Conservation (phyloP, 2,888 invertebrate species). For the Pasiphila rectangulata region DNA sequence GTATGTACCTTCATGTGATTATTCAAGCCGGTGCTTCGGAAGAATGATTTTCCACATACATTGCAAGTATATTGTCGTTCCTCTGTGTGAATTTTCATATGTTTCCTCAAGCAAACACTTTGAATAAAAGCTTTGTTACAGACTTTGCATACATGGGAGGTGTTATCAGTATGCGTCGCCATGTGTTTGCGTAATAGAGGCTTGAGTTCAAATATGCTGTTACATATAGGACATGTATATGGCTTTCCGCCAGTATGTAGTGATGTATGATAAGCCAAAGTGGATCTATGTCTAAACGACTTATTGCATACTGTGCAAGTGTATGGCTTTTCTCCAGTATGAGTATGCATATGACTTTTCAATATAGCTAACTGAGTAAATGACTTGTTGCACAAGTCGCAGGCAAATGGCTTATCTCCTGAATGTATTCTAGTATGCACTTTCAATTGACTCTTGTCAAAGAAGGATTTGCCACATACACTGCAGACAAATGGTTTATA, state of each 20-base stretch:
- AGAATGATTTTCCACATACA: slow-evolving; percentile 15
- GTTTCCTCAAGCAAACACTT: slow-evolving; percentile 17
- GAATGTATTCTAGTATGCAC: slow-evolving; percentile 15
- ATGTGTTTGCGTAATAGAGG: slow-evolving; percentile 12
- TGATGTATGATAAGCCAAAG: slow-evolving; percentile 11
- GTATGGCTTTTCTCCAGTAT: slow-evolving; percentile 14
- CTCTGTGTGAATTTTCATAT: slow-evolving; percentile 17
- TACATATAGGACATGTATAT: slow-evolving; percentile 14
- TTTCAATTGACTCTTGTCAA: slow-evolving; percentile 7
- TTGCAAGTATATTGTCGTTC: slow-evolving; percentile 9
- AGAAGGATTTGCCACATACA: slow-evolving; percentile 12
- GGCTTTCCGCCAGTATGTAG: slow-evolving; percentile 9
- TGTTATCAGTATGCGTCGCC: slow-evolving; percentile 18
- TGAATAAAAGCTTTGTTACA: slow-evolving; percentile 22
- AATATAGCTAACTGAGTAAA: slow-evolving; percentile 15
- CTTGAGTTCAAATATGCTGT: slow-evolving; percentile 11
- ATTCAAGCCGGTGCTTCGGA: slow-evolving; percentile 9
- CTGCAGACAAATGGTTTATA: slow-evolving; percentile 9
- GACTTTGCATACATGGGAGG: slow-evolving; percentile 17
- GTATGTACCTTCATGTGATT: slow-evolving; percentile 15
- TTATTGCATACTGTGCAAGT: slow-evolving; percentile 10
- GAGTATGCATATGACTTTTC: slow-evolving; percentile 12
- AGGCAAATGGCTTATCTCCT: slow-evolving; percentile 8
- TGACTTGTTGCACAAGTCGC: slow-evolving; percentile 13
- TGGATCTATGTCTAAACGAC: slow-evolving; percentile 12